Base-by-base conservation (phyloP, 2,797 vertebrate species). In the Neomorphus geoffroyi region DNA sequence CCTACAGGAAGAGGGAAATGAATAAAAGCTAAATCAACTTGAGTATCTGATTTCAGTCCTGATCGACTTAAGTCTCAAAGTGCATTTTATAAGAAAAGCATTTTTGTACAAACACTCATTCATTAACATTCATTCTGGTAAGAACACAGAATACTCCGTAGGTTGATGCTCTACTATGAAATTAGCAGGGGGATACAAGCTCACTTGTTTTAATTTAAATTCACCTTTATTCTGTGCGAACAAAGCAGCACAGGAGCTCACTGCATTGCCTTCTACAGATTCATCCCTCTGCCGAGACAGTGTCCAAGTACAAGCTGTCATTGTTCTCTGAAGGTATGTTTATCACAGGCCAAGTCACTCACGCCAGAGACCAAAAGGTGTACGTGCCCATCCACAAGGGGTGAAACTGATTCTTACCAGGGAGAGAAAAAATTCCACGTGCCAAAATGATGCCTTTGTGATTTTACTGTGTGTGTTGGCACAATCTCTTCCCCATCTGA, bases 21-120 rank as follows among this genome's bases (percentile, higher is more conserved):
- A 97, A 97, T 96, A 96, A 97, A 97, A 94, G 32, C 50, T 85
- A 90, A 93, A 95, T 43, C 60, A 90, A 30, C 50, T 23, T 48
- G 39, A 69, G 22, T 86, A 81, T 82, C 73, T 56, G 80, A 88
- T 30, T 91, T 87, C 43, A 88, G 70, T 81, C 90, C 60, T 85
- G 79, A 93, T 39, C 62, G 75, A n/a, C 74, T 79, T 65, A 33
- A 60, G 32, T 35, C 64, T 88, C 73, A 91, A 85, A 88, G 77
- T 32, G 69, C 23, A 35, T 60, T 75, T 28, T 35, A 3, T 28
- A 56, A 90, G 37, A 67, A 77, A 71, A 71, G 15, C 6, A 11
- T 35, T 78, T 62, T 48, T 74, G 37, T 62, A 54, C 64, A 79
- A 94, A 62, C 41, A 81, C 37, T 30, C 33, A 16, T 46, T 33